Base-by-base conservation (phyloP, 2,797 vertebrate species). In the Setipinna tenuifilis region DNA sequence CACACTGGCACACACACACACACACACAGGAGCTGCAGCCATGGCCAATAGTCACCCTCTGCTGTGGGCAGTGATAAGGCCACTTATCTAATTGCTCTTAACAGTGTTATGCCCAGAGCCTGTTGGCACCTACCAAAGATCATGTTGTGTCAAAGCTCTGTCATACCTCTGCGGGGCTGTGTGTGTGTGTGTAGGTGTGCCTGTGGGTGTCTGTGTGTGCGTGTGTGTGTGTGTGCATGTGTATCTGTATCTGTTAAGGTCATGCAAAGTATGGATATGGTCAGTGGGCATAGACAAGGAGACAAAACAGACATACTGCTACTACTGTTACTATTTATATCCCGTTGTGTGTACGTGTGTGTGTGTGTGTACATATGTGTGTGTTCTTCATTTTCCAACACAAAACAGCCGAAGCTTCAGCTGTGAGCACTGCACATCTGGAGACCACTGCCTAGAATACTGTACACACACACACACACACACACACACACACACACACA, bases 261-360 rank as follows among this genome's bases (percentile, higher is more conserved):
- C 68, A 71, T 16, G 16, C 28, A 35, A 31, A 71, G 28, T 31
- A 6, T 35, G 28, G 28, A 35, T 71, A 35, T 75, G 68, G 31
- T 75, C 68, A 75, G 28, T 35, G 28, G 68, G 68, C 12, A 28
- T 75, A 31, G 28, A 75, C 5, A 7, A 75, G 25, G 12, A 35
- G 68, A 41, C 28, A 75, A 17, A 17, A 41, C 25, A 10, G 65
- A 28, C 14, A 28, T 71, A 6, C 25, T 31, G 14, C 25, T 31
- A 71, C 65, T 71, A 71, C 65, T 14, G 65, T 71, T 71, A 31
- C 65, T 71, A 71, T 71, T 71, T 71, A 71, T 71, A 71, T 3
- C 65, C 12, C 2, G 23, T 21, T 71, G 25, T 71, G 65, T 71
- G 65, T 71, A 25, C 31, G 65, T 68, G 65, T 68, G 25, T 68